These are phyloP conservation scores for Xylocampa areola DNA, from an alignment of 2,888 invertebrate genomes.

Conservation along the genomic window DNA sequence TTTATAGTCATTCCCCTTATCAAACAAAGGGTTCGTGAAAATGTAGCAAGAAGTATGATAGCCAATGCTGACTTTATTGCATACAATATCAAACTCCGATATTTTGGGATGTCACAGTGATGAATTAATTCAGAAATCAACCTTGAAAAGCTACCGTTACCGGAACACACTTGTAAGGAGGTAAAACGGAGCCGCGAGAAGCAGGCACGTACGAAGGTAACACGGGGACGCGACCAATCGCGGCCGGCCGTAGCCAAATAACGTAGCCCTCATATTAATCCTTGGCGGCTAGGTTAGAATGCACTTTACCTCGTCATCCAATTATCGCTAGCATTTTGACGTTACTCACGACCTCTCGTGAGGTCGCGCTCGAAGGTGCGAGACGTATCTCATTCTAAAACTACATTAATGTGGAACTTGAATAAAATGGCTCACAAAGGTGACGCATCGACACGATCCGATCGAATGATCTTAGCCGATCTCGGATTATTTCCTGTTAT, in stretches of 20 bases:
- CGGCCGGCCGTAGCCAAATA: constrained; percentile 60
- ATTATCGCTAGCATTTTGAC: constrained; percentile 40
- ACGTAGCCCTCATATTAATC: constrained; percentile 52
- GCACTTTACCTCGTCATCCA: constrained; percentile 55
- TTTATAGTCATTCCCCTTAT: constrained; percentile 5
- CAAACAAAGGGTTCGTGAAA: constrained; percentile 36
- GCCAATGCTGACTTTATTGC: background rate
- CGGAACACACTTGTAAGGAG: constrained; percentile 13
- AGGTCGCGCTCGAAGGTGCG: constrained; percentile 37
- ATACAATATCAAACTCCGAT: background rate
- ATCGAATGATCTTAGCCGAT: constrained; percentile 82
- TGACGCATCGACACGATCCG: constrained; percentile 89
- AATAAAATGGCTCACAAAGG: constrained; percentile 88
- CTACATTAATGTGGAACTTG: constrained; percentile 75
- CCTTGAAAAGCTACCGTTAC: background rate
- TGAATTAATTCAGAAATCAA: constrained; percentile 6
- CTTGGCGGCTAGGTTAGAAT: constrained; percentile 75
- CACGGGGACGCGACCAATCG: constrained; percentile 51
- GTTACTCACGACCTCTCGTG: constrained; percentile 31
- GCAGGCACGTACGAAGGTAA: constrained; percentile 44
- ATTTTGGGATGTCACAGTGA: constrained; percentile 15
- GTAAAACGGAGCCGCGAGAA: constrained; percentile 25
- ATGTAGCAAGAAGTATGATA: constrained; percentile 2
- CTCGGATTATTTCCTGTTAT: constrained; percentile 56
- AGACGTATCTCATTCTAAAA: constrained; percentile 46